Percentiles rank a stretch among this genome's conserved stretches.
Conservation (phyloP, 2,888 invertebrate genomes). For the Cosmia trapezina region DNA sequence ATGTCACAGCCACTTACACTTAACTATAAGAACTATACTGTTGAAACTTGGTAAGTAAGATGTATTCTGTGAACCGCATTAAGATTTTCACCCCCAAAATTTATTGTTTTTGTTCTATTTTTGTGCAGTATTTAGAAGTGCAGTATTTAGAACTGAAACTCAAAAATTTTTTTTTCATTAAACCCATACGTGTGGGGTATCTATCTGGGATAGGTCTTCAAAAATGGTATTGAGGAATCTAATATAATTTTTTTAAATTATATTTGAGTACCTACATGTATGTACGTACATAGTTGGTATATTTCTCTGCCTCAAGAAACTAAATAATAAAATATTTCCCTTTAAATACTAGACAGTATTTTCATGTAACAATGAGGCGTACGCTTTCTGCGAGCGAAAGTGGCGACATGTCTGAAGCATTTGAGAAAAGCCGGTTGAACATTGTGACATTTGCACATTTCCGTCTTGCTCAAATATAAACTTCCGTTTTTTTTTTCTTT, state of each 20-base stretch:
- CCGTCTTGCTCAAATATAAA: slow-evolving; percentile 40
- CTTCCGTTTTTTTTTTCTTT: slow-evolving; percentile 5
- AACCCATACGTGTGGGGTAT: no score
- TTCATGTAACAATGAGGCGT: slow-evolving; percentile 33
- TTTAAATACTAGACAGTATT: slow-evolving; percentile 14
- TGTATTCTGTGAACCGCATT: no score
- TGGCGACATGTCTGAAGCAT: slow-evolving; percentile 55
- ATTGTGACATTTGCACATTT: slow-evolving; percentile 36
- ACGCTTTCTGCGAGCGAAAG: slow-evolving; percentile 56
- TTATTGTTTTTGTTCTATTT: no score
- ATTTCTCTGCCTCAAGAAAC: not conserved
- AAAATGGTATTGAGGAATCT: no score
- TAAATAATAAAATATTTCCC: not conserved
- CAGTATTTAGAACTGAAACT: no score
- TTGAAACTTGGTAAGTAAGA: no score
- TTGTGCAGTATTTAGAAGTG: no score
- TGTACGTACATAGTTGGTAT: not conserved
- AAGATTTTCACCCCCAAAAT: no score
- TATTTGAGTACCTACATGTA: not conserved
- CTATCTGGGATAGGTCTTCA: no score
- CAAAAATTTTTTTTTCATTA: no score
- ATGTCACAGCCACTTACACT: no score
- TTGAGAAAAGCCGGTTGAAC: slow-evolving; percentile 50
- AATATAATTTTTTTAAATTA: not conserved
- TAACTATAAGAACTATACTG: no score